phyloP scores from a whole-genome alignment of 2,113 vertebrate genomes.

The Spilogale gracilis region DNA sequence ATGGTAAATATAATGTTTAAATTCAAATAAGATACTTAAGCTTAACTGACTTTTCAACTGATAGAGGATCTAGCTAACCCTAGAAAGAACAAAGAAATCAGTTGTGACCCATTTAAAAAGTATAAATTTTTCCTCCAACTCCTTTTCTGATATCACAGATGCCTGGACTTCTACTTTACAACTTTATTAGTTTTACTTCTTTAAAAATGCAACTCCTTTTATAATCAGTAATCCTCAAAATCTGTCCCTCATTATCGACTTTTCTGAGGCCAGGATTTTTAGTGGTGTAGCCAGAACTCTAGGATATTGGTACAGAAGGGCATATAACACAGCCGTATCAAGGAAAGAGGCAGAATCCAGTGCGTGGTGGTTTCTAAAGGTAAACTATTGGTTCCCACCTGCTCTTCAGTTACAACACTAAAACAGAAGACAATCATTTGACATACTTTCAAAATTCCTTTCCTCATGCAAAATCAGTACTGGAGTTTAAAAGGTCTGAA shows the following conservation, averaged over 20 bases:
- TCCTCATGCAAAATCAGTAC: conserved; percentile 11
- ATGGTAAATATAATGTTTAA: conserved; percentile 21
- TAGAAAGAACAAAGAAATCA: neutral
- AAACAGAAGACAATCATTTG: neutral
- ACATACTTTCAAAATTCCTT: conserved; percentile 48
- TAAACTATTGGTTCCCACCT: neutral
- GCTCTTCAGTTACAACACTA: neutral
- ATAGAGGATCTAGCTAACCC: neutral
- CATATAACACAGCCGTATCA: neutral
- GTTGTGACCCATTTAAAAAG: neutral
- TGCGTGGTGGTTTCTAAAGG: neutral
- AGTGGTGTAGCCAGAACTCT: neutral
- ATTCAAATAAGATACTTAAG: neutral
- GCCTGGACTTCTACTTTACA: neutral
- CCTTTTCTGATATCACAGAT: neutral
- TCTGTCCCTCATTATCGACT: neutral
- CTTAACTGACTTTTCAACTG: neutral
- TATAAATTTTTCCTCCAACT: neutral
- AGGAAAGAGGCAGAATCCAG: neutral
- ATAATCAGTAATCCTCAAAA: neutral
- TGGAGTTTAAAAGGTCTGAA: conserved; percentile 28
- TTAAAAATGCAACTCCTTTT: neutral
- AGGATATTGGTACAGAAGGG: neutral
- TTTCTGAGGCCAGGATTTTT: neutral
- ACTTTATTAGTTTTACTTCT: neutral